phyloP scores from a whole-genome alignment of 2,888 invertebrate species.

The Azorinus chamasolen region DNA sequence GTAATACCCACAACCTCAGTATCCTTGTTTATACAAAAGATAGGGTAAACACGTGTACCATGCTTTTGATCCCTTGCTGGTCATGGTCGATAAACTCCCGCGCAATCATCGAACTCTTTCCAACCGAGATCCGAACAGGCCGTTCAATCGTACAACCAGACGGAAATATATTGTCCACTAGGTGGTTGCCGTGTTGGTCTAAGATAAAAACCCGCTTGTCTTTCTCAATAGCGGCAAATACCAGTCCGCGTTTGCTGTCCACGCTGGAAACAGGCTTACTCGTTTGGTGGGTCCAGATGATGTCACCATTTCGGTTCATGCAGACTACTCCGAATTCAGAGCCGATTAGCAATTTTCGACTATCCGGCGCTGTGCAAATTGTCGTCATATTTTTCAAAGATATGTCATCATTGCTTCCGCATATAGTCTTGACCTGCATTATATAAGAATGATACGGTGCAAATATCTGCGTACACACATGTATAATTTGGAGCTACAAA shows the following conservation, averaged over 20 bases:
- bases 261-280: conserved; percentile 46
- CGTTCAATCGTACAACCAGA: conserved; percentile 36
- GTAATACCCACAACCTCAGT: no score
- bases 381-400: conserved; percentile 51
- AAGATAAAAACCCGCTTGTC: conserved; percentile 50
- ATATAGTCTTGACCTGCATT: conserved; percentile 59
- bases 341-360: conserved; percentile 50
- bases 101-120: conserved; percentile 50
- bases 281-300: conserved; percentile 54
- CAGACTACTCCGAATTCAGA: conserved; percentile 53
- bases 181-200: conserved; percentile 55
- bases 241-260: conserved; percentile 47
- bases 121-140: conserved; percentile 53
- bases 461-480: no score
- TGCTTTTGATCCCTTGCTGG: conserved; percentile 52
- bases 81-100: conserved; percentile 53
- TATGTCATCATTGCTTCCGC: conserved; percentile 58
- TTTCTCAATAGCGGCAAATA: conserved; percentile 52
- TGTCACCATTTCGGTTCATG: conserved; percentile 58
- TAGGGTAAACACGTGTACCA: conserved; percentile 58
- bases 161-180: conserved; percentile 61
- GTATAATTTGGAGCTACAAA: no score
- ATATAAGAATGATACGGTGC: no score
- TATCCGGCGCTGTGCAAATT: conserved; percentile 62
- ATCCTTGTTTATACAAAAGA: conserved; percentile 25